Base-by-base conservation (phyloP, 2,113 vertebrate species). In the Pseudorasbora parva region DNA sequence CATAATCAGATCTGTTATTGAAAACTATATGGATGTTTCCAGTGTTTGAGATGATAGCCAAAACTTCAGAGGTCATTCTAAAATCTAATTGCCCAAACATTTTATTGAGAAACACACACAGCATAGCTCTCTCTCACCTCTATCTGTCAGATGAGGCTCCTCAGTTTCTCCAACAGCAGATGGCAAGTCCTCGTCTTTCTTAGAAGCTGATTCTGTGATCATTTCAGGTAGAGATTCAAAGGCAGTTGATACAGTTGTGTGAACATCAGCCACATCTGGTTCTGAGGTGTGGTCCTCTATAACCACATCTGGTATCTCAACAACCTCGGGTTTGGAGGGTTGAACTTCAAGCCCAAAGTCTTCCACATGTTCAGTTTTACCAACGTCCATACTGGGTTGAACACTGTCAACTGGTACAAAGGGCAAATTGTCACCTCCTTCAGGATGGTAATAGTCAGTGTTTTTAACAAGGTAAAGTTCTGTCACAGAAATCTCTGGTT, bases 361-460 rank as follows among this genome's bases (percentile, higher is more conserved):
- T 30, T 87, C 79, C 17, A 60, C 69, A 4, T 47, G 47, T 9
- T 86, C 56, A 33, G 72, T 23, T 51, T 84, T 82, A 33, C 21
- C 62, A n/a, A 45, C 3, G 14, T 82, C 59, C 23, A 79, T 82
- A 19, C 78, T 72, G 8, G 74, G 12, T 11, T 83, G 21, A 2
- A 75, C 72, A 45, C 60, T 37, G 15, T 54, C 68, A 56, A 8
- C 21, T 7, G 91, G 84, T 43, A 79, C 14, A 41, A 79, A 7
- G 7, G 85, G 81, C 54, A 89, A 30, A 82, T 89, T 89, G 5
- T 87, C 86, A 10, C 8, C 23, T 9, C 86, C 86, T 78, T 87
- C 73, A 0, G 89, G 85, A 17, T 88, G 85, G 7, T 87, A 86
- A 15, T 89, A 77, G 11, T 80, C 77, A 6, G 51, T 7, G 14